These are phyloP conservation scores for Lynx canadensis DNA, from an alignment of 2,113 vertebrate species.

Conservation along the genomic window DNA sequence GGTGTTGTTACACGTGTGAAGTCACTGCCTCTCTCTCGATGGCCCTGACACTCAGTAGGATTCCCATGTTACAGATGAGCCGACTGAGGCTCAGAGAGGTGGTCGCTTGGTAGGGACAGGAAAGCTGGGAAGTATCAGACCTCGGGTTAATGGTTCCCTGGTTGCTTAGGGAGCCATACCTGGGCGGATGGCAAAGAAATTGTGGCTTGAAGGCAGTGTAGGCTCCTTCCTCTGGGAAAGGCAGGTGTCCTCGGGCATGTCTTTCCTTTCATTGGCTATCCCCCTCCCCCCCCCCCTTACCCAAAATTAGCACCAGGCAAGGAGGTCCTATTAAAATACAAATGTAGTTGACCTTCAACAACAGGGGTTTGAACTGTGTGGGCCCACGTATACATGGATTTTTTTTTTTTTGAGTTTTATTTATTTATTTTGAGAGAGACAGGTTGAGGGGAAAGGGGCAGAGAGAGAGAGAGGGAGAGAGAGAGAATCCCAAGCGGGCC, in stretches of 20 bases:
- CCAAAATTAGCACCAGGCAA: background rate
- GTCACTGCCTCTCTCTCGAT: background rate
- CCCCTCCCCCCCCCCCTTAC: too few species aligned
- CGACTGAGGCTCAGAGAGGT: background rate
- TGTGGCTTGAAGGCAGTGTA: background rate
- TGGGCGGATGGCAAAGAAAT: background rate
- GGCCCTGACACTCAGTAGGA: background rate
- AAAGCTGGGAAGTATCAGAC: background rate
- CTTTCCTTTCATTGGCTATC: background rate
- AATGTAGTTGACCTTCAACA: background rate
- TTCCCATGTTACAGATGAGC: background rate
- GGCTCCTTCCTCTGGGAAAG: background rate
- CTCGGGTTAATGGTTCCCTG: background rate
- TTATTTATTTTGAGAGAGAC: too few species aligned
- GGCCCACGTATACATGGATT: background rate
- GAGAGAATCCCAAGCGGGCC: too few species aligned
- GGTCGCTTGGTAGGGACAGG: background rate
- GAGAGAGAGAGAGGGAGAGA: too few species aligned
- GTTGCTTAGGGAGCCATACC: background rate
- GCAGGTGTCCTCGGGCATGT: background rate
- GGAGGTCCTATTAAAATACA: background rate
- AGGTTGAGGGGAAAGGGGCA: too few species aligned
- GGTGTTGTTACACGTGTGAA: fast-evolving
- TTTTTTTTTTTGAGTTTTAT: background rate
- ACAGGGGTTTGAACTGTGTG: background rate